Percentiles rank a stretch among this genome's conserved stretches.
phyloP scores from a whole-genome alignment of 1,140 invertebrate genomes.

The Cryptotermes secundus region DNA sequence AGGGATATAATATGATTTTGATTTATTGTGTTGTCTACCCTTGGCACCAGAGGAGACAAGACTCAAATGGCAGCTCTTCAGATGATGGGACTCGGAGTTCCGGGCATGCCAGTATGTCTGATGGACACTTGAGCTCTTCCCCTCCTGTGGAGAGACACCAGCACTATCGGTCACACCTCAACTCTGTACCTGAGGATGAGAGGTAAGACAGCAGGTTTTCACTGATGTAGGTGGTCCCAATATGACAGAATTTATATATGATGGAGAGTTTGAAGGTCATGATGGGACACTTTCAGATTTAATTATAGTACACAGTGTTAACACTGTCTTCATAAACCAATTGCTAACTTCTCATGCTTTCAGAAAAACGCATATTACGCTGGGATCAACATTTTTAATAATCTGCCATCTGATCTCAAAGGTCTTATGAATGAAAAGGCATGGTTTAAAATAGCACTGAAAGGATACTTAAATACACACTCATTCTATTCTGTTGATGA shows the following conservation, averaged over 20 bases:
- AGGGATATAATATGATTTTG: not conserved
- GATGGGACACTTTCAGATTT: not conserved
- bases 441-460: too few species aligned
- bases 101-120: slow-evolving; percentile 89
- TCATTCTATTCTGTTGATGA: too few species aligned
- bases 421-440: too few species aligned
- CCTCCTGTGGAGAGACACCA: slow-evolving; percentile 56
- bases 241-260: not conserved
- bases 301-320: not conserved
- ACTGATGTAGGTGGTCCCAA: not conserved
- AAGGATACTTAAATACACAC: too few species aligned
- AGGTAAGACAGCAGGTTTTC: slow-evolving; percentile 42
- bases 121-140: slow-evolving; percentile 69
- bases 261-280: not conserved
- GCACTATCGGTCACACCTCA: slow-evolving; percentile 58
- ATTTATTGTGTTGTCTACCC: not conserved
- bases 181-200: slow-evolving; percentile 69
- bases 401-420: too few species aligned
- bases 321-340: too few species aligned
- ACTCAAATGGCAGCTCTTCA: slow-evolving; percentile 75
- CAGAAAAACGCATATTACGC: too few species aligned
- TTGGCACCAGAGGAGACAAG: slow-evolving; percentile 64
- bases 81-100: slow-evolving; percentile 86
- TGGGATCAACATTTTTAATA: too few species aligned
- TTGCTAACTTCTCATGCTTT: too few species aligned